Percentiles rank a stretch among this genome's conserved stretches.
phyloP scores from a whole-genome alignment of 2,888 invertebrate genomes.

The Zygaena filipendulae region DNA sequence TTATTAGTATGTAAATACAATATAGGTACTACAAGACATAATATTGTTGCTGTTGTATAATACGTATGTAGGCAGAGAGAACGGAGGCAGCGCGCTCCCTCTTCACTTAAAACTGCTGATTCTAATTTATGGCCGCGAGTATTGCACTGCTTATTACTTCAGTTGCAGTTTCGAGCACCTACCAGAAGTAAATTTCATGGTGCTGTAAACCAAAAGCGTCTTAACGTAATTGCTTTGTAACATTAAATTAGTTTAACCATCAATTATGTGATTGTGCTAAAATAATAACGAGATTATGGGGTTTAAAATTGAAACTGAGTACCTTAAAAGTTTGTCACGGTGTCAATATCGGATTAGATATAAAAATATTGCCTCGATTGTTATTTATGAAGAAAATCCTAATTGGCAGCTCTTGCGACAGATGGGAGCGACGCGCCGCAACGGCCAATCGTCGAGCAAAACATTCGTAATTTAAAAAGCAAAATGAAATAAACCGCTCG shows the following conservation, averaged over 20 bases:
- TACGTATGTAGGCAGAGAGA: too few species aligned
- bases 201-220: slow-evolving; percentile 60
- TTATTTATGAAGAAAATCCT: slow-evolving; percentile 55
- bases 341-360: slow-evolving; percentile 25
- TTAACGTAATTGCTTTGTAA: slow-evolving; percentile 61
- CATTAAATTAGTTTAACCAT: slow-evolving; percentile 60
- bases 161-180: slow-evolving; percentile 56
- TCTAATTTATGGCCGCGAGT: slow-evolving; percentile 57
- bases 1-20: too few species aligned
- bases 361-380: too few species aligned
- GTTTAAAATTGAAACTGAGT: too few species aligned
- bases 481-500: slow-evolving; percentile 62
- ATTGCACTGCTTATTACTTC: slow-evolving; percentile 64
- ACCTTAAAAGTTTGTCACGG: too few species aligned
- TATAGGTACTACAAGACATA: too few species aligned
- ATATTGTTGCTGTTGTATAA: too few species aligned
- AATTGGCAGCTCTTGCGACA: slow-evolving; percentile 56
- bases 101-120: slow-evolving; percentile 57
- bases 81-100: slow-evolving; percentile 28
- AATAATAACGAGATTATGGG: too few species aligned
- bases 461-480: slow-evolving; percentile 66
- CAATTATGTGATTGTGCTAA: too few species aligned
- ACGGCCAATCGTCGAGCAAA: slow-evolving; percentile 58
- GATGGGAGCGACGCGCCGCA: slow-evolving; percentile 57
- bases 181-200: slow-evolving; percentile 58